Percentiles rank a stretch among this genome's conserved stretches.
Conservation (phyloP, 2,797 vertebrate species). For the Tapirus indicus region DNA sequence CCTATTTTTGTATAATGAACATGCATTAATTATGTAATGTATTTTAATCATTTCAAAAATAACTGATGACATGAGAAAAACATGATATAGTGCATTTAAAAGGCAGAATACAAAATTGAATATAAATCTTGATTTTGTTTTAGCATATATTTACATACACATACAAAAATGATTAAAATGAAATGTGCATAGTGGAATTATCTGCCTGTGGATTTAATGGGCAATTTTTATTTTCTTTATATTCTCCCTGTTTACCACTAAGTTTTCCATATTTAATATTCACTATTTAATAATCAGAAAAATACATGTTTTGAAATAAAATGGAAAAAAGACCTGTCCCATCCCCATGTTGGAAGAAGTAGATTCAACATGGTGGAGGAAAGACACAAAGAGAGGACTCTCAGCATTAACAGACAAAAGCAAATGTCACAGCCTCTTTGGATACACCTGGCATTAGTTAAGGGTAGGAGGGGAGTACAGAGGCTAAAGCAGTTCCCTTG, state of each 20-base stretch:
- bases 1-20: not conserved
- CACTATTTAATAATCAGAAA: slow-evolving; percentile 25
- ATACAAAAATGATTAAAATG: not conserved
- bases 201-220: not conserved
- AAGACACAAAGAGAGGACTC: not conserved
- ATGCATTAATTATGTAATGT: not conserved
- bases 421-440: not conserved
- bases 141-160: not conserved
- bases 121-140: slow-evolving; percentile 14
- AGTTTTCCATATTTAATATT: slow-evolving; percentile 8
- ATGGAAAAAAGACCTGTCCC: not conserved
- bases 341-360: not conserved
- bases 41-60: slow-evolving; percentile 50
- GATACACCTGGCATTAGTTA: not conserved
- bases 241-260: not conserved
- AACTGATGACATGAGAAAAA: not conserved
- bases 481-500: not conserved
- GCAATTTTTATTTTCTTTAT: not conserved
- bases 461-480: not conserved
- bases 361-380: not conserved
- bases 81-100: not conserved
- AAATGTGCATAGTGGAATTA: not conserved
- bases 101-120: not conserved
- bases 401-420: not conserved
- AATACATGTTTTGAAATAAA: slow-evolving; percentile 25